Evolutionary conservation across 2,888 invertebrate genomes (phyloP).

Genomic region (Rotaria magnacalcarata): DNA sequence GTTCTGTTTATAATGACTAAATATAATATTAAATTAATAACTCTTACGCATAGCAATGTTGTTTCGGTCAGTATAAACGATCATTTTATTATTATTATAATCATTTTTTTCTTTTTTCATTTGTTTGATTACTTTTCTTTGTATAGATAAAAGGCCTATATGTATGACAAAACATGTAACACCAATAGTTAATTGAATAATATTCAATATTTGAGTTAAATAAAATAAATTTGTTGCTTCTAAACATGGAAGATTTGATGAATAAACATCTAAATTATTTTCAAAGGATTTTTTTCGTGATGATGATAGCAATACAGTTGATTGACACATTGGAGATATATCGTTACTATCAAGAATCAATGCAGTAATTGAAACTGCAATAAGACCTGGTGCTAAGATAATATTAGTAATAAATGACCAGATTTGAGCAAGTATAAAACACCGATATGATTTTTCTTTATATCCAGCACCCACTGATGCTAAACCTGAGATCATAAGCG

Average conservation of each 20-base stretch:
- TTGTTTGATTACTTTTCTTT: not conserved
- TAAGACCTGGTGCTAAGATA: not conserved
- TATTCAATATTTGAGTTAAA: not conserved
- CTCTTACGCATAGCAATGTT: not conserved
- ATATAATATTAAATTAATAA: not conserved
- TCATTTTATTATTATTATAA: not conserved
- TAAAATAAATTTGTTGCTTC: not conserved
- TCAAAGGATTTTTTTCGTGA: not conserved
- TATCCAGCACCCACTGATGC: not conserved
- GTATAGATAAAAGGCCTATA: not conserved
- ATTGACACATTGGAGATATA: not conserved
- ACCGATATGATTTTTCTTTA: not conserved
- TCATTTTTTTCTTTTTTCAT: not conserved
- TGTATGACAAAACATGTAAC: not conserved
- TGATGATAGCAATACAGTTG: not conserved
- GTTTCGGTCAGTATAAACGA: not conserved
- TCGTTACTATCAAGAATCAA: not conserved
- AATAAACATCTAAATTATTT: not conserved
- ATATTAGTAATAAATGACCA: conserved; percentile 1
- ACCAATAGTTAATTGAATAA: not conserved
- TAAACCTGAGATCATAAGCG: not conserved
- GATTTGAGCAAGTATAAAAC: not conserved
- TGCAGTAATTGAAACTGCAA: not conserved
- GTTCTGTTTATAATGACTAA: too few species aligned
- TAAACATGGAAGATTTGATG: not conserved